Evolutionary conservation across 2,797 vertebrate genomes (phyloP).

Genomic region (Neosilurus hyrtlii): DNA sequence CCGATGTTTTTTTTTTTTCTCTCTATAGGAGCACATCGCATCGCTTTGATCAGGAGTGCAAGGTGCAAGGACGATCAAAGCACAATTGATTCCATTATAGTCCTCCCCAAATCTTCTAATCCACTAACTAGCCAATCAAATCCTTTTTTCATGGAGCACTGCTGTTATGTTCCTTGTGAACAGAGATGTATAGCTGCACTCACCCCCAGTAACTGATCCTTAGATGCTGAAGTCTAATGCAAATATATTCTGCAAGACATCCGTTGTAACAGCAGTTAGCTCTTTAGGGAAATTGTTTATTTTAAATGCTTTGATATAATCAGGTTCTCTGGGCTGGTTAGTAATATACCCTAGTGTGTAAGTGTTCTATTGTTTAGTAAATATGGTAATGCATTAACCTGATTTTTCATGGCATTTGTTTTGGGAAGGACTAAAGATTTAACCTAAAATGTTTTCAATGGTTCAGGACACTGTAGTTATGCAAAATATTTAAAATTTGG

Average conservation of each 20-base stretch:
- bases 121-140: background rate
- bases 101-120: background rate
- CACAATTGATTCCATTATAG: background rate
- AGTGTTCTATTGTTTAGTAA: background rate
- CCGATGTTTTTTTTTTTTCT: background rate
- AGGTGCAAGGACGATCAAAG: conserved; percentile 4
- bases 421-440: too few species aligned
- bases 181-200: background rate
- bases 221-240: conserved; percentile 1
- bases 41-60: conserved; percentile 16
- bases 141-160: background rate
- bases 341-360: background rate
- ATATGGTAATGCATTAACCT: too few species aligned
- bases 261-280: conserved; percentile 9
- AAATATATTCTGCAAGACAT: conserved; percentile 2
- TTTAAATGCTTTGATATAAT: conserved; percentile 1
- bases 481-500: too few species aligned
- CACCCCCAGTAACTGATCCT: background rate
- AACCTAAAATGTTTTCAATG: too few species aligned
- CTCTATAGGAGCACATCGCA: background rate
- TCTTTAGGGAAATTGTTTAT: background rate
- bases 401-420: too few species aligned
- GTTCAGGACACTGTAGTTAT: too few species aligned
- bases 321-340: background rate
- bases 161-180: background rate